A percentile compares a stretch with the other conserved stretches of the same genome.
Conservation (phyloP, 2,888 invertebrate genomes). For the Anthoptus insignis region DNA sequence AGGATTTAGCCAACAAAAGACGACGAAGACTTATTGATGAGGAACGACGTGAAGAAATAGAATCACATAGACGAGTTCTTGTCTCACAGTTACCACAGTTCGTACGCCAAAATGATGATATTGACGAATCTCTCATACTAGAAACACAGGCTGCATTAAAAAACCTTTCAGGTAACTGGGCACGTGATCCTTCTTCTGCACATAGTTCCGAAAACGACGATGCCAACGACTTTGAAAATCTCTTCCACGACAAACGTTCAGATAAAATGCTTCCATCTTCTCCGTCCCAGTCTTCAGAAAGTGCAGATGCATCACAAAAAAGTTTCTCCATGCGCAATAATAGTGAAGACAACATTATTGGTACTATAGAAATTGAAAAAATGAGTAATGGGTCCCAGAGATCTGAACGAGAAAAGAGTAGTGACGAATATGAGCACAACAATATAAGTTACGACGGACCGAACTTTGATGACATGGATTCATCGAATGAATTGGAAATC, state of each 20-base stretch:
- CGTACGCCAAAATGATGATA: constrained; percentile 82
- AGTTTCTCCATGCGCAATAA: constrained; percentile 86
- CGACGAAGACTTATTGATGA: constrained; percentile 82
- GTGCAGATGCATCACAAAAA: constrained; percentile 88
- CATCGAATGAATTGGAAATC: constrained; percentile 92
- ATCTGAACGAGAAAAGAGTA: constrained; percentile 67
- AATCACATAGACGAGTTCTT: constrained; percentile 58
- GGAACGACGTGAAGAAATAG: constrained; percentile 66
- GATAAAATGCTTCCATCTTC: constrained; percentile 89
- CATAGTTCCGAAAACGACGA: constrained; percentile 92
- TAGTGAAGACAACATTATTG: constrained; percentile 61
- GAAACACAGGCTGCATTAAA: constrained; percentile 96
- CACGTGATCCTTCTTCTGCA: constrained; percentile 88
- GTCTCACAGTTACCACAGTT: constrained; percentile 59
- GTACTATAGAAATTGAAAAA: constrained; percentile 60
- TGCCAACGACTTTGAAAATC: constrained; percentile 93
- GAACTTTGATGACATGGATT: constrained; percentile 92
- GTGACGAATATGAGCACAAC: constrained; percentile 75
- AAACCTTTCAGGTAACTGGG: constrained; percentile 95
- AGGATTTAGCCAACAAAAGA: constrained; percentile 70
- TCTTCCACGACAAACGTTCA: constrained; percentile 94
- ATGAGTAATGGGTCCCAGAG: constrained; percentile 43
- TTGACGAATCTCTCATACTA: constrained; percentile 94
- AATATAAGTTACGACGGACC: constrained; percentile 90
- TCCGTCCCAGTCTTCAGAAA: constrained; percentile 87